phyloP scores from a whole-genome alignment of 1,140 invertebrate species.

The Megathymus violae region DNA sequence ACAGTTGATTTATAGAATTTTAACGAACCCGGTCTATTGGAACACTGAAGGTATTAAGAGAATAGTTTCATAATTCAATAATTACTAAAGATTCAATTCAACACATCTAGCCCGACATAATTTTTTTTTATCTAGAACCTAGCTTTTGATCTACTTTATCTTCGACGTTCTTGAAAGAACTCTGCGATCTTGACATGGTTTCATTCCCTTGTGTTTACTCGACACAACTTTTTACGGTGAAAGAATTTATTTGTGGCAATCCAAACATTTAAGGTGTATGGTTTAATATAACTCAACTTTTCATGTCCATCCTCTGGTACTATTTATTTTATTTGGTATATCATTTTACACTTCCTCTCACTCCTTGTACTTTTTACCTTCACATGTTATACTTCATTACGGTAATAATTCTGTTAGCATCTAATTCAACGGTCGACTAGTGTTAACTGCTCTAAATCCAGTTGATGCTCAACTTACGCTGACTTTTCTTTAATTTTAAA shows the following conservation, averaged over 20 bases:
- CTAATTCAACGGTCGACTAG: slow-evolving; percentile 30
- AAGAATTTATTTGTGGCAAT: slow-evolving; percentile 20
- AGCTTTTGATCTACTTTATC: slow-evolving; percentile 10
- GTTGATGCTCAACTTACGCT: slow-evolving; percentile 41
- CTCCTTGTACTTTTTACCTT: slow-evolving; percentile 6
- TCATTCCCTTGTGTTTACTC: slow-evolving; percentile 21
- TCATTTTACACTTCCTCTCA: slow-evolving; percentile 10
- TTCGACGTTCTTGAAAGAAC: slow-evolving; percentile 17
- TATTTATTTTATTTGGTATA: slow-evolving; percentile 19
- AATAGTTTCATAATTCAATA: not conserved
- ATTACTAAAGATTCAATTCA: not conserved
- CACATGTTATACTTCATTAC: slow-evolving; percentile 20
- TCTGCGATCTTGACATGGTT: slow-evolving; percentile 30
- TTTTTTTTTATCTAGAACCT: slow-evolving; percentile 1
- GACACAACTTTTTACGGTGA: slow-evolving; percentile 4
- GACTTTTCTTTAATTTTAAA: slow-evolving; percentile 77
- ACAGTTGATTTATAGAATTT: slow-evolving; percentile 21
- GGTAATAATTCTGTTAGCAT: slow-evolving; percentile 41
- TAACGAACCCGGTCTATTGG: slow-evolving; percentile 14
- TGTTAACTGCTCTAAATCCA: slow-evolving; percentile 40
- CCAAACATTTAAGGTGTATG: slow-evolving; percentile 11
- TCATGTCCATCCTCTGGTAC: slow-evolving; percentile 6
- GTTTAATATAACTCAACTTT: slow-evolving; percentile 8
- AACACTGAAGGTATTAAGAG: not conserved
- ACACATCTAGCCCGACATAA: not conserved